Evolutionary conservation across 1,140 invertebrate genomes (phyloP).

Genomic region (Liolophura sinensis): DNA sequence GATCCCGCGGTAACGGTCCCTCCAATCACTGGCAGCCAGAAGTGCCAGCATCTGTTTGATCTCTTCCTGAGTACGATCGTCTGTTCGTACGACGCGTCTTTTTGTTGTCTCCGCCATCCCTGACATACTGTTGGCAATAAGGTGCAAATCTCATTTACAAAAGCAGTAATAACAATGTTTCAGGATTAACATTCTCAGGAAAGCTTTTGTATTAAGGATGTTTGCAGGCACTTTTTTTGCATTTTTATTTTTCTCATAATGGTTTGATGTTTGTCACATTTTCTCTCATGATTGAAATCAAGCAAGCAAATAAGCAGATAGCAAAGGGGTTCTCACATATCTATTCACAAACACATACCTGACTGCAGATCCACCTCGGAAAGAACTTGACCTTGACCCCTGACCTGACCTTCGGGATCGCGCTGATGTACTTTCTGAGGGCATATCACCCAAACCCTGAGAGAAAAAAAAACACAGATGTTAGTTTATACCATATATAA

Average conservation of each 20-base stretch:
- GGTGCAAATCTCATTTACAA: no score
- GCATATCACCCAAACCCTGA: slow-evolving; percentile 53
- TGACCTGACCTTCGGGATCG: slow-evolving; percentile 45
- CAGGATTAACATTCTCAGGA: no score
- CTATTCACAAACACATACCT: slow-evolving; percentile 27
- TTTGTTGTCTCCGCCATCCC: not conserved
- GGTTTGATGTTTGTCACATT: not conserved
- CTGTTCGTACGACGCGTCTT: slow-evolving; percentile 30
- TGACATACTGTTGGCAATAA: not conserved
- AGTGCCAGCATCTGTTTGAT: slow-evolving; percentile 45
- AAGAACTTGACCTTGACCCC: slow-evolving; percentile 43
- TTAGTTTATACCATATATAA: not conserved
- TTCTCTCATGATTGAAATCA: slow-evolving; percentile 4
- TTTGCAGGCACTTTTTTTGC: no score
- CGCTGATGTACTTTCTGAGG: slow-evolving; percentile 51
- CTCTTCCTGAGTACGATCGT: slow-evolving; percentile 50
- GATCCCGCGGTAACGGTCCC: slow-evolving; percentile 48
- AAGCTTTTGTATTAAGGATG: no score
- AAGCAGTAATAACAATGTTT: no score
- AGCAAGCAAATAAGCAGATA: no score
- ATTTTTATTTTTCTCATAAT: no score
- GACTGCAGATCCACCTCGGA: slow-evolving; percentile 48
- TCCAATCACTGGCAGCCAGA: slow-evolving; percentile 51
- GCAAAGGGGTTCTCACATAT: not conserved
- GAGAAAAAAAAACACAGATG: slow-evolving; percentile 9